A percentile compares a stretch with the other conserved stretches of the same genome.
Evolutionary conservation across 2,113 vertebrate genomes (phyloP).

Genomic region (Poeciliopsis prolifica): DNA sequence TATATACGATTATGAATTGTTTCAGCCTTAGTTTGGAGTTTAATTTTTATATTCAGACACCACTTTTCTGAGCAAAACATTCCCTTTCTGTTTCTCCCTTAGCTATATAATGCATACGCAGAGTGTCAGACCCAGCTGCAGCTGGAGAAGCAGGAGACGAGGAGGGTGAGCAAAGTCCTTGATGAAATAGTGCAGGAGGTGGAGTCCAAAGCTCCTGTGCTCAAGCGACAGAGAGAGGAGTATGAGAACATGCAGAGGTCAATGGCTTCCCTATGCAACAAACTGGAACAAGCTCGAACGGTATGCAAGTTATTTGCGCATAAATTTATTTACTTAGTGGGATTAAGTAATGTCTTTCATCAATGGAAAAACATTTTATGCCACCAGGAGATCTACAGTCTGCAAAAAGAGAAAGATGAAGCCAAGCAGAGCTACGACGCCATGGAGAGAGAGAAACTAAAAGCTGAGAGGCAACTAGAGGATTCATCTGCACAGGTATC

Average conservation of each 20-base stretch:
- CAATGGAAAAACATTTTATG: constrained; percentile 1
- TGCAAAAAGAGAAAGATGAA: constrained; percentile 90
- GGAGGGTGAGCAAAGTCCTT: constrained; percentile 88
- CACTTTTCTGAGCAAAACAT: neutral
- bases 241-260: constrained; percentile 92
- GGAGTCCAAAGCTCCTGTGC: constrained; percentile 91
- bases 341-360: neutral
- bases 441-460: constrained; percentile 88
- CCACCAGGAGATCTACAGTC: constrained; percentile 88
- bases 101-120: constrained; percentile 95
- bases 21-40: too few relatives aligned
- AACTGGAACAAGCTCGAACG: constrained; percentile 93
- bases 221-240: constrained; percentile 93
- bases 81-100: neutral
- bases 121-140: constrained; percentile 93
- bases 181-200: constrained; percentile 95
- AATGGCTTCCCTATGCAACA: constrained; percentile 89
- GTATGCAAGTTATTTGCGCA: neutral
- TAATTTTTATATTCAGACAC: too few relatives aligned
- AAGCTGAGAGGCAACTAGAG: constrained; percentile 86
- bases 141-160: constrained; percentile 90
- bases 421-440: constrained; percentile 84
- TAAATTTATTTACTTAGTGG: neutral
- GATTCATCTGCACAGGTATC: constrained; percentile 81
- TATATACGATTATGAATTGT: too few relatives aligned